phyloP scores from a whole-genome alignment of 2,113 vertebrate genomes.

The Marcusenius ussheri region DNA sequence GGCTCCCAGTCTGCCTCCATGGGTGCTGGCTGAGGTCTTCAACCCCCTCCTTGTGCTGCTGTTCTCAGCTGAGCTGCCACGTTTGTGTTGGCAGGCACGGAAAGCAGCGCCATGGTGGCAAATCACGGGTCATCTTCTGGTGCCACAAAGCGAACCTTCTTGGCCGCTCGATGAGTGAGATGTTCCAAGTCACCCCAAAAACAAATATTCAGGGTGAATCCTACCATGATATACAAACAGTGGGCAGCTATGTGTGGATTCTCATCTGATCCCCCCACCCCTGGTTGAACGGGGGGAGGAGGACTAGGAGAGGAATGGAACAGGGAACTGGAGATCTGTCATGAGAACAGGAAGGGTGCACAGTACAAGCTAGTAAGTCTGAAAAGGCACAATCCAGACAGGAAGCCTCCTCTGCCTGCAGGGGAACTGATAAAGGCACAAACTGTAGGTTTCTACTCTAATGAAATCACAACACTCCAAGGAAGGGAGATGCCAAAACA shows the following conservation, averaged over 20 bases:
- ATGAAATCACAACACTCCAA: conserved; percentile 18
- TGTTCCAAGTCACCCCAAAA: not conserved
- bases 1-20: not conserved
- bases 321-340: conserved; percentile 1
- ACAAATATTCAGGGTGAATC: not conserved
- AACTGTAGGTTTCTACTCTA: conserved; percentile 14
- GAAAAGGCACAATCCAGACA: conserved; percentile 34
- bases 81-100: not conserved
- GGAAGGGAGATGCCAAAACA: not conserved
- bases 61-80: no score
- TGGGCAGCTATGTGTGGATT: not conserved
- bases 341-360: not conserved
- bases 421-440: conserved; percentile 29
- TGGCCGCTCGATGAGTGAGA: not conserved
- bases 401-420: conserved; percentile 15
- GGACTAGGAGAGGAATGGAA: not conserved
- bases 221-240: not conserved
- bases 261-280: not conserved
- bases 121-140: not conserved
- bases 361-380: conserved; percentile 19
- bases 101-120: not conserved
- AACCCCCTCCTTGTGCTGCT: not conserved
- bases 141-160: not conserved
- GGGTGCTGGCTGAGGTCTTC: not conserved
- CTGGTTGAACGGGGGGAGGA: not conserved